Percentiles rank a stretch among this genome's conserved stretches.
Conservation (phyloP, 2,888 invertebrate genomes). For the Lithophane leautieri region DNA sequence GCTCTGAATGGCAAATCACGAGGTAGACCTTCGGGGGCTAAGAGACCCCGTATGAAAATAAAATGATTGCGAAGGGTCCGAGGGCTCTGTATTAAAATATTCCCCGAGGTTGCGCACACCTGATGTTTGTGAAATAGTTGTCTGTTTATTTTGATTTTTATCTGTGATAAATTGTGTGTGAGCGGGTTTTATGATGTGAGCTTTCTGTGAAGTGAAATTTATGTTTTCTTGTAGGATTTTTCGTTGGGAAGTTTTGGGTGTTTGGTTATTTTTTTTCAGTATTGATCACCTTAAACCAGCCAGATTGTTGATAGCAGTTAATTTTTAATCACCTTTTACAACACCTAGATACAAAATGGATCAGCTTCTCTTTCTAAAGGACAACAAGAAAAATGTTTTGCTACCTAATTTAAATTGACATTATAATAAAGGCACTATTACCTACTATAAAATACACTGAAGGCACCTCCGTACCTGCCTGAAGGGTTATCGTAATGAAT, state of each 20-base stretch:
- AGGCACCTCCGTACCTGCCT: neutral
- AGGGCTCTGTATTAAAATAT: conserved; percentile 87
- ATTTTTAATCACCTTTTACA: neutral
- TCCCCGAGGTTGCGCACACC: conserved; percentile 85
- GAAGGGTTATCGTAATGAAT: conserved; percentile 79
- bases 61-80: conserved; percentile 88
- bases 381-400: neutral
- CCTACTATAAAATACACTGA: no score
- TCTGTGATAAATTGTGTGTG: conserved; percentile 77
- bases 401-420: neutral
- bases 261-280: neutral
- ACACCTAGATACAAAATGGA: neutral
- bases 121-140: conserved; percentile 85
- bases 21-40: conserved; percentile 88
- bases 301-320: neutral
- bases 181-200: conserved; percentile 65
- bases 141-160: conserved; percentile 82
- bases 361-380: neutral
- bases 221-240: conserved; percentile 32
- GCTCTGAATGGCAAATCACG: conserved; percentile 90
- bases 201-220: conserved; percentile 54
- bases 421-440: neutral
- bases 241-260: no score
- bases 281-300: neutral
- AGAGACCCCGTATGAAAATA: conserved; percentile 88